phyloP scores from a whole-genome alignment of 1,140 invertebrate species.

The Nymphalis io region DNA sequence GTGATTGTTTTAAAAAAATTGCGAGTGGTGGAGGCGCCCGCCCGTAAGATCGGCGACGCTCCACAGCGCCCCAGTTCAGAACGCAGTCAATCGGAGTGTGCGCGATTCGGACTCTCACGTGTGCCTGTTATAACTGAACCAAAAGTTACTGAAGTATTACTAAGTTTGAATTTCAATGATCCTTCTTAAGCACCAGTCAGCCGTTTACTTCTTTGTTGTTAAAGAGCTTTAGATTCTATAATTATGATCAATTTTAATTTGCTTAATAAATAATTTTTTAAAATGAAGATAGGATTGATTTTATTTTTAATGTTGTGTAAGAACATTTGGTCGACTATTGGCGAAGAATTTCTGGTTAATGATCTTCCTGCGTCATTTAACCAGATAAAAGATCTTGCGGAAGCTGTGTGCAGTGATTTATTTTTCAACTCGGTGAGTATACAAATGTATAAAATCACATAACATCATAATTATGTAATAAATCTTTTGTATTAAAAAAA shows the following conservation, averaged over 20 bases:
- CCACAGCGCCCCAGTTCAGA: constrained; percentile 50
- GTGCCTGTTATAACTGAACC: constrained; percentile 20
- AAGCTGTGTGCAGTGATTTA: constrained; percentile 41
- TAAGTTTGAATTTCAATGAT: constrained; percentile 1
- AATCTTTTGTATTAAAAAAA: neutral
- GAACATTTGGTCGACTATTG: constrained; percentile 3
- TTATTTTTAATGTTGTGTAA: constrained; percentile 17
- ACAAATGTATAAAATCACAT: neutral
- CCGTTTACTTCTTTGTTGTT: neutral
- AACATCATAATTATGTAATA: neutral
- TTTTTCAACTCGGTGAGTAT: constrained; percentile 42
- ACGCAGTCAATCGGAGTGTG: constrained; percentile 45
- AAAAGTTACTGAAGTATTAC: constrained; percentile 27
- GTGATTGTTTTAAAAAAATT: constrained; percentile 27
- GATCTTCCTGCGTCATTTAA: constrained; percentile 34
- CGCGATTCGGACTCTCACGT: constrained; percentile 38
- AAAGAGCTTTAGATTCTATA: neutral
- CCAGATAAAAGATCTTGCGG: constrained; percentile 40
- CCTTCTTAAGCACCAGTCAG: neutral
- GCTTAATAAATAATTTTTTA: neutral
- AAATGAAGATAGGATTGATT: constrained; percentile 14
- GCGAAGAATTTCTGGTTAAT: constrained; percentile 28
- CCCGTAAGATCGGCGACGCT: constrained; percentile 34
- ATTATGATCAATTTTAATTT: neutral
- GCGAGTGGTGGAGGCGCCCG: constrained; percentile 32